Evolutionary conservation across 1,140 invertebrate genomes (phyloP).

Genomic region (Caerostris darwini): DNA sequence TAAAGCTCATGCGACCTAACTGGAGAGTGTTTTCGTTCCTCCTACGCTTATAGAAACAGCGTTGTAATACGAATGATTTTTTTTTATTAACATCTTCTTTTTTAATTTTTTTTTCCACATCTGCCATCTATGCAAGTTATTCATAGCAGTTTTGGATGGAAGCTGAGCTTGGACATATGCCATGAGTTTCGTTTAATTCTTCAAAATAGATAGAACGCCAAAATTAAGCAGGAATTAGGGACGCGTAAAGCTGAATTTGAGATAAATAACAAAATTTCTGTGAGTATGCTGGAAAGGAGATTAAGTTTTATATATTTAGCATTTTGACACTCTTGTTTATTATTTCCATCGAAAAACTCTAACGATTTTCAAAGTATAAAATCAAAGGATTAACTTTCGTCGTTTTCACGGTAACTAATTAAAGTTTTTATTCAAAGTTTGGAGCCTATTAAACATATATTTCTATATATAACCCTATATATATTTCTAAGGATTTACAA

Average conservation of each 20-base stretch:
- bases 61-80: slow-evolving; percentile 25
- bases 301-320: background rate
- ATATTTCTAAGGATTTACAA: too few species aligned
- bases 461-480: too few species aligned
- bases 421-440: too few species aligned
- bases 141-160: slow-evolving; percentile 61
- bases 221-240: slow-evolving; percentile 75
- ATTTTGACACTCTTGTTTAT: background rate
- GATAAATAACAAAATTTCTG: slow-evolving; percentile 50
- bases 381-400: background rate
- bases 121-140: slow-evolving; percentile 71
- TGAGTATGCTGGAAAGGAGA: background rate
- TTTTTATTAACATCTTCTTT: background rate
- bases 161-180: slow-evolving; percentile 52
- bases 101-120: slow-evolving; percentile 31
- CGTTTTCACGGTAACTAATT: too few species aligned
- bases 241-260: slow-evolving; percentile 68
- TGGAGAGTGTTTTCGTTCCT: background rate
- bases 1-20: background rate
- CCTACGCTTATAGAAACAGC: slow-evolving; percentile 67
- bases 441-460: too few species aligned
- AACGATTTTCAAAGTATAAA: background rate
- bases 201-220: slow-evolving; percentile 3
- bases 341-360: background rate
- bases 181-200: slow-evolving; percentile 39